phyloP scores from a whole-genome alignment of 37 sponge, comb jelly and placozoan species.

The Cladorhizidae sp. region DNA sequence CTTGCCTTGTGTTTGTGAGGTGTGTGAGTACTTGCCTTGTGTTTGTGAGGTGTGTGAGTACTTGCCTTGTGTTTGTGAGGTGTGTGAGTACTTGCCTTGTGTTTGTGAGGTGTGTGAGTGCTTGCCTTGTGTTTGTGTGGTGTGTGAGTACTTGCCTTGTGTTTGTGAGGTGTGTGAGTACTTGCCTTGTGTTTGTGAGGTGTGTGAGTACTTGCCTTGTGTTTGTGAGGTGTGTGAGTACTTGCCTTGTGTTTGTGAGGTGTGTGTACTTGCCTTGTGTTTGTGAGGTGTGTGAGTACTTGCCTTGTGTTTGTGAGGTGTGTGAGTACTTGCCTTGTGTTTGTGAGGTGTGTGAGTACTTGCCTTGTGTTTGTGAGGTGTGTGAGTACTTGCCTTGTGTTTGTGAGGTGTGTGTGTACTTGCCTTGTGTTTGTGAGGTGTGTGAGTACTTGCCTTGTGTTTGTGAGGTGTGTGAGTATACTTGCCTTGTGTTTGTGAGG shows the following conservation, averaged over 20 bases:
- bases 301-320: too few species aligned
- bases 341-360: not conserved
- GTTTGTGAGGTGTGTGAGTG: not conserved
- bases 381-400: not conserved
- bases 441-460: too few species aligned
- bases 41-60: not conserved
- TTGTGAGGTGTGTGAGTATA: not conserved
- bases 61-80: not conserved
- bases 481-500: not conserved
- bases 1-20: too few species aligned
- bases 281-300: too few species aligned
- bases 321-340: not conserved
- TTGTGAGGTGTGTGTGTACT: not conserved
- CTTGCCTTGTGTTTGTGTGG: not conserved
- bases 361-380: not conserved
- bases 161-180: too few species aligned
- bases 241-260: too few species aligned
- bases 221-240: too few species aligned
- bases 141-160: not conserved
- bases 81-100: not conserved
- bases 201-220: not conserved
- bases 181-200: too few species aligned
- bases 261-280: not conserved
- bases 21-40: not conserved
- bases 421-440: not conserved